phyloP scores from a whole-genome alignment of 2,797 vertebrate genomes.

The Xenops minutus region DNA sequence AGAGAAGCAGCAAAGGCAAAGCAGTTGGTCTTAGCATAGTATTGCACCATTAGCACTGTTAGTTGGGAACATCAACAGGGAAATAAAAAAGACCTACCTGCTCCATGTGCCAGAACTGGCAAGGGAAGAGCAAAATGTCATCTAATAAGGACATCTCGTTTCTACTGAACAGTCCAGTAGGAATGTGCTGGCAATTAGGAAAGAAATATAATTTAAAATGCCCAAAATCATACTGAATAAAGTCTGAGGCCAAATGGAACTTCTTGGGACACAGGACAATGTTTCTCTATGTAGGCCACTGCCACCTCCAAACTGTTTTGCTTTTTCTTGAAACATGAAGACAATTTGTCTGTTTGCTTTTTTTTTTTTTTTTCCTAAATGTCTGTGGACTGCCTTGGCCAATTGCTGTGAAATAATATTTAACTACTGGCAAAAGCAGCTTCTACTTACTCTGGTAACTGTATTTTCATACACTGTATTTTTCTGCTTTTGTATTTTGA shows the following conservation, averaged over 20 bases:
- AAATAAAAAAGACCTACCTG: background rate
- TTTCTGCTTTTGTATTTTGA: background rate
- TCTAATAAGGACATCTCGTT: background rate
- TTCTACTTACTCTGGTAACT: conserved; percentile 27
- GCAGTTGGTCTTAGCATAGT: background rate
- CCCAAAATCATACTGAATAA: background rate
- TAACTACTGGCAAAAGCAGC: background rate
- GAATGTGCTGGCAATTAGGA: background rate
- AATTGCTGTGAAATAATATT: background rate
- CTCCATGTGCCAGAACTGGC: background rate
- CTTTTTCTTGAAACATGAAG: background rate
- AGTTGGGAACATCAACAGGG: background rate
- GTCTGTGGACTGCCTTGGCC: background rate
- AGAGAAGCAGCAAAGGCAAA: background rate
- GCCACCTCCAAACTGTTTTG: conserved; percentile 7
- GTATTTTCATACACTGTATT: background rate
- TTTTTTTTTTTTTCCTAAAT: no score
- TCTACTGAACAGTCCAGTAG: background rate
- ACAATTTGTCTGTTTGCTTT: background rate
- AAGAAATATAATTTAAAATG: background rate
- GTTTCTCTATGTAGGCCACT: background rate
- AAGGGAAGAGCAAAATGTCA: background rate
- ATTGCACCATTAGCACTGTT: background rate
- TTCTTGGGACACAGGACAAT: background rate
- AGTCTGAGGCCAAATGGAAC: background rate